Conservation (phyloP, 2,888 invertebrate species). For the Gortyna flavago region DNA sequence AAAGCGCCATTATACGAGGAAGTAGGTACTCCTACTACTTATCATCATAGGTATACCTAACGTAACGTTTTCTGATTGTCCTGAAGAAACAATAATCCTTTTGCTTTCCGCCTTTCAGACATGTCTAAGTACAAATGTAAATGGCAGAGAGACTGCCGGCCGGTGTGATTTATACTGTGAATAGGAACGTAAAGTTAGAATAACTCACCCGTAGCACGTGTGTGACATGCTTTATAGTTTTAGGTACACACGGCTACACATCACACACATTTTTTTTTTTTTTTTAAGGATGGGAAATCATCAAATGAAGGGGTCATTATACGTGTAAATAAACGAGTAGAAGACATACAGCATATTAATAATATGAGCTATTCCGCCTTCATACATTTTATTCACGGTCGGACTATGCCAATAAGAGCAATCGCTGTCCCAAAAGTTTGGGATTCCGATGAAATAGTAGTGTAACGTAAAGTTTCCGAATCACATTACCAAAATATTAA, state of each 20-base stretch:
- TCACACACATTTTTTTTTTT: too few species aligned
- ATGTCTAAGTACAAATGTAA: neutral
- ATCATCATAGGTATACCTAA: too few species aligned
- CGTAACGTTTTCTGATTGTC: neutral
- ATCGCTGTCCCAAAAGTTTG: slow-evolving; percentile 43
- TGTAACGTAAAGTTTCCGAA: slow-evolving; percentile 23
- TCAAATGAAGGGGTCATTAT: too few species aligned
- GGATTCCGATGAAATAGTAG: slow-evolving; percentile 3
- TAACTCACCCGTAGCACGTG: slow-evolving; percentile 2
- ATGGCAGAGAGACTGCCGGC: neutral
- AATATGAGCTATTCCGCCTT: neutral
- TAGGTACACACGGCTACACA: neutral
- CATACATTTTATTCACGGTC: neutral
- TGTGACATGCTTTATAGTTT: slow-evolving; percentile 8
- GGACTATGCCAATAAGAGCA: neutral
- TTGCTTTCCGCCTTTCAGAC: neutral
- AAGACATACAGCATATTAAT: too few species aligned
- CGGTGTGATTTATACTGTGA: slow-evolving; percentile 2
- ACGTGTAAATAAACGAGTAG: neutral
- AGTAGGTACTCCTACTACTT: neutral
- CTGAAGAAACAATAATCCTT: neutral
- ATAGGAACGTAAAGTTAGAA: neutral
- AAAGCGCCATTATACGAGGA: too few species aligned
- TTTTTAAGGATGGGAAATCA: too few species aligned
- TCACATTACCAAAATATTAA: slow-evolving; percentile 41